A percentile compares a stretch with the other conserved stretches of the same genome.
phyloP scores from a whole-genome alignment of 2,797 vertebrate species.

The Melanogrammus aeglefinus region DNA sequence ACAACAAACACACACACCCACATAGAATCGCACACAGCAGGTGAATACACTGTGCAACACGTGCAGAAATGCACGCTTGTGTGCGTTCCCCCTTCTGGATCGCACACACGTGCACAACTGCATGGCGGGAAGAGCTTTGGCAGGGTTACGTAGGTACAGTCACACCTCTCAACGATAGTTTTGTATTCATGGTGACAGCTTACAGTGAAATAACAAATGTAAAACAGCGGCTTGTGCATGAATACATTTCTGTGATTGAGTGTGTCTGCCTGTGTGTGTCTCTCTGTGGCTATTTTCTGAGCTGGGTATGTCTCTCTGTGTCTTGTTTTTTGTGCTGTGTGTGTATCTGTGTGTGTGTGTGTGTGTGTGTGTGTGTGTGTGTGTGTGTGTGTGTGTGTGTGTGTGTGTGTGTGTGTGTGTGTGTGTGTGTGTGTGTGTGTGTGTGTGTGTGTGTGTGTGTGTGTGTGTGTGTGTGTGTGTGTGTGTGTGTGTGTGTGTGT shows the following conservation, averaged over 20 bases:
- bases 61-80: constrained; percentile 3
- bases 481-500: neutral
- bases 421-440: constrained; percentile 18
- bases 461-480: constrained; percentile 17
- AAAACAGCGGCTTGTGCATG: constrained; percentile 12
- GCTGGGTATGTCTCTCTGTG: constrained; percentile 31
- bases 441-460: constrained; percentile 16
- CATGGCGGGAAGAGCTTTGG: too few relatives aligned
- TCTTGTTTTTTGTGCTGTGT: constrained; percentile 22
- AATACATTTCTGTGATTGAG: constrained; percentile 19
- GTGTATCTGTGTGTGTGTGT: constrained; percentile 26
- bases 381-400: constrained; percentile 4
- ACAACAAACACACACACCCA: constrained; percentile 6
- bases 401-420: constrained; percentile 18
- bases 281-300: constrained; percentile 54
- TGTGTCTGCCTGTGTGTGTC: too few relatives aligned
- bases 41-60: neutral
- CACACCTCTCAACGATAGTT: too few relatives aligned
- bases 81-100: too few relatives aligned
- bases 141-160: too few relatives aligned
- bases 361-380: too few relatives aligned
- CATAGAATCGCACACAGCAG: neutral
- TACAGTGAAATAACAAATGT: too few relatives aligned
- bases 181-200: too few relatives aligned
- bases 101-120: too few relatives aligned